Conservation (phyloP, 1,140 invertebrate genomes). For the Rhynchophorus ferrugineus region DNA sequence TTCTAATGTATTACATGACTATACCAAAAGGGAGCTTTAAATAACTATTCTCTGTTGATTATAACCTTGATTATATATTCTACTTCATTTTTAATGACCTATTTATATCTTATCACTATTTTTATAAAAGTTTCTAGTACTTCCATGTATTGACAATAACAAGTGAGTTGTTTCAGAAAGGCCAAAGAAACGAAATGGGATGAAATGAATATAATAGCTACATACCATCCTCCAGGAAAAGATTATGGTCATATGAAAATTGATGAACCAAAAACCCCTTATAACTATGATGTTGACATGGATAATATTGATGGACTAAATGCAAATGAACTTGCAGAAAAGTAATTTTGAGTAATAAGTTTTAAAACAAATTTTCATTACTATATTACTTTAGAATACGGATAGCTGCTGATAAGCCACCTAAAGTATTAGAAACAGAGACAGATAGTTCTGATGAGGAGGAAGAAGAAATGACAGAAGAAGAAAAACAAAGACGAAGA, state of each 20-base stretch:
- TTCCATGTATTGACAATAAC: too few species aligned
- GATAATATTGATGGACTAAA: constrained; percentile 69
- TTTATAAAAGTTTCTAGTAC: too few species aligned
- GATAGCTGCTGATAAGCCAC: constrained; percentile 45
- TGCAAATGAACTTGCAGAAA: constrained; percentile 68
- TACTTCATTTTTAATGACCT: too few species aligned
- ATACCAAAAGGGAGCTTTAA: too few species aligned
- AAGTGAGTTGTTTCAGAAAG: constrained; percentile 50
- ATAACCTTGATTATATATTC: too few species aligned
- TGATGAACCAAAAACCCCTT: constrained; percentile 97
- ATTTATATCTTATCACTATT: too few species aligned
- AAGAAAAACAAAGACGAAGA: constrained; percentile 53
- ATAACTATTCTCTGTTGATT: too few species aligned
- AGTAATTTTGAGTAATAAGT: constrained; percentile 37
- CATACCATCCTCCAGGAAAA: constrained; percentile 94
- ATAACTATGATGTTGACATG: constrained; percentile 66
- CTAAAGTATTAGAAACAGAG: constrained; percentile 52
- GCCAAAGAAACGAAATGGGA: constrained; percentile 89
- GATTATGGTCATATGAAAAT: constrained; percentile 99
- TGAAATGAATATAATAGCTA: constrained; percentile 98
- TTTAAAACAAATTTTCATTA: background rate
- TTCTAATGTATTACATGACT: too few species aligned
- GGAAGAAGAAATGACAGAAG: constrained; percentile 49
- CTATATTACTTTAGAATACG: constrained; percentile 39
- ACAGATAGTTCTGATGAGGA: constrained; percentile 54